Percentiles rank a stretch among this genome's conserved stretches.
Evolutionary conservation across 2,888 invertebrate species (phyloP).

Genomic region (Ochropleura plecta): DNA sequence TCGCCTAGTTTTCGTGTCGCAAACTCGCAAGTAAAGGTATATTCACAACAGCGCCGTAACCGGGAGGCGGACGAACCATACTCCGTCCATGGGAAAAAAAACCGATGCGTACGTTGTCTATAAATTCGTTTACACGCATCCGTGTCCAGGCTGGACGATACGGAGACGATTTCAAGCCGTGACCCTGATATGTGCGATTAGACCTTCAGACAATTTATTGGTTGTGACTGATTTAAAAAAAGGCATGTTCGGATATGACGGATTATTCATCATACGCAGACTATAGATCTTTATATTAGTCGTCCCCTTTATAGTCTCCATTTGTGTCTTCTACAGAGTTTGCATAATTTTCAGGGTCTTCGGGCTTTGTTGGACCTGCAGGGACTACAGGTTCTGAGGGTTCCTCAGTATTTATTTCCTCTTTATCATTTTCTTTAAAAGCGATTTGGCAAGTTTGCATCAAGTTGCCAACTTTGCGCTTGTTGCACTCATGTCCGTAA

Average conservation of each 20-base stretch:
- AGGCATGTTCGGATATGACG: background rate
- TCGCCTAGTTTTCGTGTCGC: background rate
- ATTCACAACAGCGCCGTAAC: background rate
- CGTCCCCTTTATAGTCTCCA: background rate
- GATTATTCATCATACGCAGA: background rate
- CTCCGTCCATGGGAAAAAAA: background rate
- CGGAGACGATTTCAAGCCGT: background rate
- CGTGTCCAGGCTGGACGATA: background rate
- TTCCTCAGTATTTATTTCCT: background rate
- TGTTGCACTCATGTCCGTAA: slow-evolving; percentile 82
- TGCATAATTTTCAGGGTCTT: too few relatives aligned
- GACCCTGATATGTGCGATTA: background rate
- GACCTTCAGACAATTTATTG: background rate
- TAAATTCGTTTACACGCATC: background rate
- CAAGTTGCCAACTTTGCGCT: slow-evolving; percentile 74
- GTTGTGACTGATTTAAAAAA: background rate
- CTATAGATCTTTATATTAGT: too few relatives aligned
- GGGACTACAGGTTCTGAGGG: too few relatives aligned
- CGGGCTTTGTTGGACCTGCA: too few relatives aligned
- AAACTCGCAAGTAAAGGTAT: background rate
- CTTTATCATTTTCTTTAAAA: slow-evolving; percentile 24
- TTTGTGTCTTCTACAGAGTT: background rate
- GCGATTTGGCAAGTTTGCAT: slow-evolving; percentile 75
- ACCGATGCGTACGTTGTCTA: background rate
- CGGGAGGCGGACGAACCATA: background rate